Base-by-base conservation (phyloP, 92 coral and sea anemone species). In the Porites cylindrica region DNA sequence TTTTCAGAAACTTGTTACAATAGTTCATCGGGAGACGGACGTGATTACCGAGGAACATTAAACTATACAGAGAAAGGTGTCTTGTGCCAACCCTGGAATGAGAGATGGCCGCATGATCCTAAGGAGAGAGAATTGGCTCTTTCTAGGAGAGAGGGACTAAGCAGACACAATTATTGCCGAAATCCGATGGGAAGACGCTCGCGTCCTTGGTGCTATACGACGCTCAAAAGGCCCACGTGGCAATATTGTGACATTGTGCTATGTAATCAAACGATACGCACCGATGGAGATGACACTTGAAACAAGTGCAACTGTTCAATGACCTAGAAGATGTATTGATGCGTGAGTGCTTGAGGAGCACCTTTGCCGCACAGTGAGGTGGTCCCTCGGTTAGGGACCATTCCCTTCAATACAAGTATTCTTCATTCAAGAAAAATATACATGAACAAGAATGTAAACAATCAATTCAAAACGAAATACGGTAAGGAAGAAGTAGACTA, bases 201-300 rank as follows among this genome's bases (percentile, higher is more conserved):
- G 1, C 92, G 99, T 6, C 99, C 99, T 1, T 96, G 99, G 99
- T 96, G 99, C 64, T 96, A 93, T 74, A 96, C 99, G 10, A 96
- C 99, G 9, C 82, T 95, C 1, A 93, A 88, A 38, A 90, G 81
- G 56, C 96, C 95, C 1, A 80, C 29, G 23, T 96, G 99, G 99
- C 99, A 96, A 67, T 96, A 96, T 65, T 96, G 99, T 81, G 97
- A 96, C 88, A 88, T 96, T 54, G 91, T 87, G 79, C 76, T 95
- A 26, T 96, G 99, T 68, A 85, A 85, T 58, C 77, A 32, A 77
- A 78, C 58, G 62, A 62, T 65, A 1, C 47, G 58, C 23, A 9
- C 14, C 10, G 52, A 38, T 51, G n/a, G 50, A 51, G 87, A 74
- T n/a, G 87, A 83, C 20, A 83, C 87, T 63, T 83, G 87, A 83